phyloP scores from a whole-genome alignment of 2,797 vertebrate species.

The Nannoperca australis region DNA sequence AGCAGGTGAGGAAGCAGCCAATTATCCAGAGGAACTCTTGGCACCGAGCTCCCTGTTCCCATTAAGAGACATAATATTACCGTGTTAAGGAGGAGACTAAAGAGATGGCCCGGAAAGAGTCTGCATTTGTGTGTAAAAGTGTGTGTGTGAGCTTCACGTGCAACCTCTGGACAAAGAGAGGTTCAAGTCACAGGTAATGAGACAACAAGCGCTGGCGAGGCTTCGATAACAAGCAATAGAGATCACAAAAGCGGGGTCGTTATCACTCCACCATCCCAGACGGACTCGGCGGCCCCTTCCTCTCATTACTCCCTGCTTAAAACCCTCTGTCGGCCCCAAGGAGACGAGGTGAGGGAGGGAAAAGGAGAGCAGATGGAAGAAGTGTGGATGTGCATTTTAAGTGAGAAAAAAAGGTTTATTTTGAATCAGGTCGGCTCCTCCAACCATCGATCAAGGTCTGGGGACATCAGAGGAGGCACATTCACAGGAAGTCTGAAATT shows the following conservation, averaged over 20 bases:
- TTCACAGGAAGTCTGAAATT: constrained; percentile 62
- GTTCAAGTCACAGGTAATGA: constrained; percentile 84
- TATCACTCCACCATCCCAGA: constrained; percentile 62
- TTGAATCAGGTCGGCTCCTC: constrained; percentile 67
- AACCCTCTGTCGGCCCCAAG: constrained; percentile 57
- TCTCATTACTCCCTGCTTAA: constrained; percentile 76
- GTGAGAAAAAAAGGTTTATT: constrained; percentile 63
- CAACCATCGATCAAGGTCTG: constrained; percentile 67
- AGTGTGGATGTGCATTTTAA: constrained; percentile 77
- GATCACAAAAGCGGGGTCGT: constrained; percentile 75
- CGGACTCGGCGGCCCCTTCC: constrained; percentile 52
- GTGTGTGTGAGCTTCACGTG: constrained; percentile 14
- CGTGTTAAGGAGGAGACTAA: constrained; percentile 85
- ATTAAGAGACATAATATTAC: constrained; percentile 94
- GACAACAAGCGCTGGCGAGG: constrained; percentile 83
- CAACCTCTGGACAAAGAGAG: constrained; percentile 57
- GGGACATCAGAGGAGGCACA: constrained; percentile 64
- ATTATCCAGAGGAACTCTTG: constrained; percentile 90
- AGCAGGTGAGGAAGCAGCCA: constrained; percentile 89
- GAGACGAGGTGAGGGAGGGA: constrained; percentile 48
- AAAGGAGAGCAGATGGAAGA: constrained; percentile 62
- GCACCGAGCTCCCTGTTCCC: constrained; percentile 86
- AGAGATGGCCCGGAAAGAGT: constrained; percentile 55
- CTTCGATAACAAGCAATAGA: constrained; percentile 86
- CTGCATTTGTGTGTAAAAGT: constrained; percentile 1